Base-by-base conservation (phyloP, 2,888 invertebrate genomes). In the Ethmia dodecea region DNA sequence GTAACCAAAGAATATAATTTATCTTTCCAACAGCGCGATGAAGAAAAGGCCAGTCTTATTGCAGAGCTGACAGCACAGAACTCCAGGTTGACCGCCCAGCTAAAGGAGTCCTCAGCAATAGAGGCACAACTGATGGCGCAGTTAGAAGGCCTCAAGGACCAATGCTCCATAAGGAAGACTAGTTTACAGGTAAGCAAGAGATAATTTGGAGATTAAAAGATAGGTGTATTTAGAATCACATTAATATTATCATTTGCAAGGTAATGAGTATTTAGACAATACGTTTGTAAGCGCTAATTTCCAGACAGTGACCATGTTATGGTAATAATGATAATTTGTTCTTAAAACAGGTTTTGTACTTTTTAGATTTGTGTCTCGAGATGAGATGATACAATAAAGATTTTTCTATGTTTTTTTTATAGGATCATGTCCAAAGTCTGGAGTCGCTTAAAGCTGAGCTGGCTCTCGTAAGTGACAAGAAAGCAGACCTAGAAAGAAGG, bases 61-160 rank as follows among this genome's bases (percentile, higher is more conserved):
- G 88, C 91, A 33, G 93, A 97, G 78, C 88, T 97, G 44, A 94
- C 94, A 15, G 94, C 95, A 42, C 97, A 98, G 80, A 97, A 97
- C 75, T 91, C 93, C 37, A 87, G 95, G 43, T 89, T 98, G 30
- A 94, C 96, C 5, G 89, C 90, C 33, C 95, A 97, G 75, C 89
- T 98, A 37, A 93, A 94, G 72, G 94, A 95, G 76, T 94, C 94
- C 3, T 91, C 93, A 30, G 90, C 91, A 43, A 90, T 91, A 31
- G 96, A 96, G 77, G 92, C 93, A 37, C 92, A 93, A 59, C 87
- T 97, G 36, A 88, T 92, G 45, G 88, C 91, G 35, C 95, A 97
- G 79, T 88, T 97, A 20, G 93, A 94, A 53, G 89, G 91, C 24
- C 86, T 97, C 25, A 90, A 93, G 57, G 95, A 96, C 69, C 95